Conservation (phyloP, 2,888 invertebrate genomes). For the Choreutis nemorana region DNA sequence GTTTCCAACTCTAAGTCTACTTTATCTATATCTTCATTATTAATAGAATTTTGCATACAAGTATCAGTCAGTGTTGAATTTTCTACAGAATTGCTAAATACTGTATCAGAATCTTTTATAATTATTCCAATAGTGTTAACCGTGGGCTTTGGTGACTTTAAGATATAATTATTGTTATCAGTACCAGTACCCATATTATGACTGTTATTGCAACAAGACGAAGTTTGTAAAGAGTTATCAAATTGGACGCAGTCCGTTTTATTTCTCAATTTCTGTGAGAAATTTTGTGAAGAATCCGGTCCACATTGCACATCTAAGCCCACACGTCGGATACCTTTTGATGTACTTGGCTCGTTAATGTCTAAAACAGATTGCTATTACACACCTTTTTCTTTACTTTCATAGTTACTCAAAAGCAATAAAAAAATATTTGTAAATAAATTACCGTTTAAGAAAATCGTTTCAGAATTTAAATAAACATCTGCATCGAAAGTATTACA, state of each 20-base stretch:
- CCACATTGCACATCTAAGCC: slow-evolving; percentile 51
- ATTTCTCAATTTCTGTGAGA: too few relatives aligned
- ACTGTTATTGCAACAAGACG: slow-evolving; percentile 11
- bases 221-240: slow-evolving; percentile 7
- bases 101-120: slow-evolving; percentile 28
- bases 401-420: not conserved
- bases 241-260: slow-evolving; percentile 9
- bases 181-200: slow-evolving; percentile 4
- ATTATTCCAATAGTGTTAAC: slow-evolving; percentile 24
- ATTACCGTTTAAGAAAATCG: slow-evolving; percentile 45
- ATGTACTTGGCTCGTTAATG: slow-evolving; percentile 54
- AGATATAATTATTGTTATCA: slow-evolving; percentile 10
- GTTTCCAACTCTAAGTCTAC: too few relatives aligned
- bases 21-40: not conserved
- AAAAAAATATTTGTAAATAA: not conserved
- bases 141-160: slow-evolving; percentile 18
- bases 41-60: not conserved
- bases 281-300: slow-evolving; percentile 27
- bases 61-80: slow-evolving; percentile 15
- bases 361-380: too few relatives aligned
- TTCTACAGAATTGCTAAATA: slow-evolving; percentile 13
- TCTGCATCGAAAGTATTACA: slow-evolving; percentile 18
- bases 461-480: slow-evolving; percentile 27
- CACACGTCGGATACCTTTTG: slow-evolving; percentile 48
- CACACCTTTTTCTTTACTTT: too few relatives aligned